Percentiles rank a stretch among this genome's conserved stretches.
Evolutionary conservation across 2,113 vertebrate species (phyloP).

Genomic region (Dromiciops gliroides): DNA sequence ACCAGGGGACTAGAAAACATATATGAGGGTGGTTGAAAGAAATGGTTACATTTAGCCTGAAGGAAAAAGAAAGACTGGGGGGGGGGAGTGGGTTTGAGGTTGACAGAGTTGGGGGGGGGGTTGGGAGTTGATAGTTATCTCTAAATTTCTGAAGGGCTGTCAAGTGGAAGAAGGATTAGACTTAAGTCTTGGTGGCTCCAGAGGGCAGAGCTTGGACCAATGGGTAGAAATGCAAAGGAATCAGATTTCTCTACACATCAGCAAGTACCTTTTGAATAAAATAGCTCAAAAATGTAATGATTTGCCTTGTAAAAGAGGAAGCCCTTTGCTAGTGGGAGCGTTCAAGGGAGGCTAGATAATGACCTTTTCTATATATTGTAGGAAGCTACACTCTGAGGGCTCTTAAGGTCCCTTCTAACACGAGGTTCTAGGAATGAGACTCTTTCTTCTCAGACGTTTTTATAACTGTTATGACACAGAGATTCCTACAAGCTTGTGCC

Average conservation of each 20-base stretch:
- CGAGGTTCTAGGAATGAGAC: not conserved
- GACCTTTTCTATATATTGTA: not conserved
- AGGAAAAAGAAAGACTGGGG: not conserved
- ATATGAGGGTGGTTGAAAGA: not conserved
- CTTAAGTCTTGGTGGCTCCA: not conserved
- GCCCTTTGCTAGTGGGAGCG: not conserved
- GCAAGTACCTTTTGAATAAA: not conserved
- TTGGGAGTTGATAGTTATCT: not conserved
- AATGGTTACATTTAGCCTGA: not conserved
- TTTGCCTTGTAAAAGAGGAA: not conserved
- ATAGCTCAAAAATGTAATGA: not conserved
- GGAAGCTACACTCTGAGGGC: not conserved
- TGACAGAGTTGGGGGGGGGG: not conserved
- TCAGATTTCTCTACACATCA: not conserved
- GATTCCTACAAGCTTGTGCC: slow-evolving; percentile 12
- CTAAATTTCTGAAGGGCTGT: not conserved
- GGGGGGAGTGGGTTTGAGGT: not conserved
- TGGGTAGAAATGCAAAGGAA: not conserved
- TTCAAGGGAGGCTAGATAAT: not conserved
- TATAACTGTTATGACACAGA: slow-evolving; percentile 34
- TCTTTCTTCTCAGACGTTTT: slow-evolving; percentile 20
- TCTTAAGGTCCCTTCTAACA: not conserved
- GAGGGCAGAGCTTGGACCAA: not conserved
- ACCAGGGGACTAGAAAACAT: not conserved
- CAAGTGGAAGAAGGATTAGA: not conserved